Percentiles rank a stretch among this genome's conserved stretches.
phyloP scores from a whole-genome alignment of 2,888 invertebrate species.

The Ophioninae sp. region DNA sequence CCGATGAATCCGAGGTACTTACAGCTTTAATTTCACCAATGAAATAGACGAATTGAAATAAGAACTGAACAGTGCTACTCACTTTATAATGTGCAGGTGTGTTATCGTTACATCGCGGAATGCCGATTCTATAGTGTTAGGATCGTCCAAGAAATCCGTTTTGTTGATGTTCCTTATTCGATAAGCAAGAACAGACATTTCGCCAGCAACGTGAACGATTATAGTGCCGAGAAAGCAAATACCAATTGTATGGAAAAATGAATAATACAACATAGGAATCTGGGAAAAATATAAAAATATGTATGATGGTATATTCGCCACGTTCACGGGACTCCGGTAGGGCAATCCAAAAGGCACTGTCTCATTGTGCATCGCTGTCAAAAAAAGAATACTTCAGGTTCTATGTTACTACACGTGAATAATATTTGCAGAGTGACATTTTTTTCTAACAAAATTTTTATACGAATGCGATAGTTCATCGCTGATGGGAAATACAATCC shows the following conservation, averaged over 20 bases:
- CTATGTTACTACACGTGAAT: neutral
- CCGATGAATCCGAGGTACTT: neutral
- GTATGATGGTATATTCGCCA: conserved; percentile 45
- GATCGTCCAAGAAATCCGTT: neutral
- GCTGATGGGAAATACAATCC: too few relatives aligned
- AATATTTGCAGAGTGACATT: too few relatives aligned
- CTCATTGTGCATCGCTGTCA: conserved; percentile 40
- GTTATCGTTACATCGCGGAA: conserved; percentile 25
- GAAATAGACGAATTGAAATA: neutral
- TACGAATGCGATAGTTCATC: too few relatives aligned
- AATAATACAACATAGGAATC: conserved; percentile 51
- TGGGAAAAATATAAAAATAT: conserved; percentile 34
- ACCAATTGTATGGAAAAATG: conserved; percentile 42
- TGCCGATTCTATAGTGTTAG: neutral
- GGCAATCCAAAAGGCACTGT: conserved; percentile 43
- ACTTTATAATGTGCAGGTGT: conserved; percentile 48
- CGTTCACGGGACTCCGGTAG: conserved; percentile 33
- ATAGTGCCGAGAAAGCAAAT: conserved; percentile 51
- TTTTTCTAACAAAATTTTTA: too few relatives aligned
- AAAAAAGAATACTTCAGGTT: neutral
- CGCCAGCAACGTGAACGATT: conserved; percentile 52
- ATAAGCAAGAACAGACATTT: conserved; percentile 49
- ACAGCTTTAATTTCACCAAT: too few relatives aligned
- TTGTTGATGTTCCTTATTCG: conserved; percentile 46
- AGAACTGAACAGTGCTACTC: neutral